These are phyloP conservation scores for Oreochromis grahami DNA, from an alignment of 2,797 vertebrate species.

Conservation along the genomic window DNA sequence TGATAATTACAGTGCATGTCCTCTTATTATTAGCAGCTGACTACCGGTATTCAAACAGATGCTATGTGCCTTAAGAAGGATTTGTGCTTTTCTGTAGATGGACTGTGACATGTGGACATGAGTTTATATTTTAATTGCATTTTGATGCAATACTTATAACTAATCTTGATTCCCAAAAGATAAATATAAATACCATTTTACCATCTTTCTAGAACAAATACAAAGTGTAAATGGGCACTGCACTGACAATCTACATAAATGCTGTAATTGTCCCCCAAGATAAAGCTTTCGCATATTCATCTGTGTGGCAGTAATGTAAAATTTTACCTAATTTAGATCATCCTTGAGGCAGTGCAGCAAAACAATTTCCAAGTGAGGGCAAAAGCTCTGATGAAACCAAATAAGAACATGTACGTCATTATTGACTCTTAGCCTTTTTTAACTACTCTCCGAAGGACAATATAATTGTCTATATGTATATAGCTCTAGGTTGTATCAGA, in stretches of 20 bases:
- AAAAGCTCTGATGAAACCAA: conserved; percentile 63
- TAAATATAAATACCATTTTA: neutral
- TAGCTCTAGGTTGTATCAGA: conserved; percentile 70
- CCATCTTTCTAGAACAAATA: conserved; percentile 2
- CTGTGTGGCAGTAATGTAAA: conserved; percentile 43
- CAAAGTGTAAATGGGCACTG: conserved; percentile 23
- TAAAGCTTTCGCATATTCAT: conserved; percentile 37
- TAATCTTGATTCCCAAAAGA: conserved; percentile 11
- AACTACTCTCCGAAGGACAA: conserved; percentile 70
- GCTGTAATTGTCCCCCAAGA: conserved; percentile 46
- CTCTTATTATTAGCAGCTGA: conserved; percentile 60
- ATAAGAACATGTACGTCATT: conserved; percentile 74
- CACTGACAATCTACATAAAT: conserved; percentile 24
- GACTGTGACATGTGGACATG: neutral
- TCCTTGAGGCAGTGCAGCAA: conserved; percentile 67
- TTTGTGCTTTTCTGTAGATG: neutral
- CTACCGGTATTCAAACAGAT: conserved; percentile 44
- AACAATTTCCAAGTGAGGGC: conserved; percentile 62
- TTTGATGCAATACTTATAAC: conserved; percentile 7
- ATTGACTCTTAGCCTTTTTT: conserved; percentile 74
- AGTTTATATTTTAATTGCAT: conserved; percentile 9
- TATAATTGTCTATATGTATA: conserved; percentile 67
- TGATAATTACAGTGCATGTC: conserved; percentile 66
- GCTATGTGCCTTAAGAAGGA: conserved; percentile 23
- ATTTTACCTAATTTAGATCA: conserved; percentile 62